These are phyloP conservation scores for Perccottus glenii DNA, from an alignment of 2,113 vertebrate species.

Conservation along the genomic window DNA sequence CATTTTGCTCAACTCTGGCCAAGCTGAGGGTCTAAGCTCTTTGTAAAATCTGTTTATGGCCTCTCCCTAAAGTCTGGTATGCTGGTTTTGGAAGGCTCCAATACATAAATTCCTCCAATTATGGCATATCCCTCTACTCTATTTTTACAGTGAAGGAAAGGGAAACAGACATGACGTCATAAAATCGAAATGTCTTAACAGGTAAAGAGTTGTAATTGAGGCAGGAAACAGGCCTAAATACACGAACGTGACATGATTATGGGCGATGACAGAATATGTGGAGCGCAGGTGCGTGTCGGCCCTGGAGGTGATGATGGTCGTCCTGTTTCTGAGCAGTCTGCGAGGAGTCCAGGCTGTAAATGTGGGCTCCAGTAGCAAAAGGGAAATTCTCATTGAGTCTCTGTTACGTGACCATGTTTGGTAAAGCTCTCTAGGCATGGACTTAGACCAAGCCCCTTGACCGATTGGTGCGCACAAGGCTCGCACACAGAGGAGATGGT, in stretches of 20 bases:
- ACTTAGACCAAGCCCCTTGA: slow-evolving; percentile 72
- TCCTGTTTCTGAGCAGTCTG: background rate
- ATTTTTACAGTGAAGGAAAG: slow-evolving; percentile 24
- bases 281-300: slow-evolving; percentile 21
- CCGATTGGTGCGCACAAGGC: slow-evolving; percentile 38
- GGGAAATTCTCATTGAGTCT: slow-evolving; percentile 64
- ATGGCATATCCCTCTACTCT: slow-evolving; percentile 36
- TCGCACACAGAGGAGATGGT: slow-evolving; percentile 54
- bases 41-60: slow-evolving; percentile 53
- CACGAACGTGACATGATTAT: background rate
- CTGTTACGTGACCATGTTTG: slow-evolving; percentile 82
- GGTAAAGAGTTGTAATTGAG: background rate
- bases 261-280: slow-evolving; percentile 11
- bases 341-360: background rate
- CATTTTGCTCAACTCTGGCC: slow-evolving; percentile 5
- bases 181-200: slow-evolving; percentile 9
- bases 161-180: slow-evolving; percentile 8
- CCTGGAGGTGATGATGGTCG: slow-evolving; percentile 31
- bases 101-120: slow-evolving; percentile 57
- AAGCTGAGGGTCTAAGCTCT: slow-evolving; percentile 26
- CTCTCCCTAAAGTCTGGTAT: slow-evolving; percentile 52
- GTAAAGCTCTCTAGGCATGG: slow-evolving; percentile 74
- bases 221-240: too few relatives aligned
- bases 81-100: slow-evolving; percentile 51
- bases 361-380: slow-evolving; percentile 42